phyloP scores from a whole-genome alignment of 2,888 invertebrate genomes.

The Uloborus plumipes region DNA sequence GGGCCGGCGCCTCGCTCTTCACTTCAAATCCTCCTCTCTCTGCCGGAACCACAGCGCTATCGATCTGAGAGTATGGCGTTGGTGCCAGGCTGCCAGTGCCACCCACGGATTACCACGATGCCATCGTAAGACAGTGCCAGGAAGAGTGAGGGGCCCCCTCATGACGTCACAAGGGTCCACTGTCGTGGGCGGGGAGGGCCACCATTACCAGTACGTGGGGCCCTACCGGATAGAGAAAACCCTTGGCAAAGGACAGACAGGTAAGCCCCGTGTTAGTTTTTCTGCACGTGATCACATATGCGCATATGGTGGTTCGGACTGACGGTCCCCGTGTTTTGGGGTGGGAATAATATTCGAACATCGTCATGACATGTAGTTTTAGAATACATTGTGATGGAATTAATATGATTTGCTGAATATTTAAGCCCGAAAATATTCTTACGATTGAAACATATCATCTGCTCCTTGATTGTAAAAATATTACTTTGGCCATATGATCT shows the following conservation, averaged over 20 bases:
- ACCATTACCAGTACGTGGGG: constrained; percentile 87
- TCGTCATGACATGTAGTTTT: too few relatives aligned
- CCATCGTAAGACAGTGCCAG: constrained; percentile 22
- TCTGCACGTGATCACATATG: constrained; percentile 28
- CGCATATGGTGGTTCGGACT: constrained; percentile 24
- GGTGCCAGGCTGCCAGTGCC: constrained; percentile 22
- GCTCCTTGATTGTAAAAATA: too few relatives aligned
- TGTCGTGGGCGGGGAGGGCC: constrained; percentile 52
- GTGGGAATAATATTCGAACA: too few relatives aligned
- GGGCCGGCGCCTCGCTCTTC: not conserved
- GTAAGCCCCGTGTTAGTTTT: constrained; percentile 76
- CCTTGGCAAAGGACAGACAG: constrained; percentile 99
- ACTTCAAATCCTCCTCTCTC: constrained; percentile 14
- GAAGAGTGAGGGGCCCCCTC: constrained; percentile 46
- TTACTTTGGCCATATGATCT: too few relatives aligned
- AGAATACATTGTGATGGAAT: too few relatives aligned
- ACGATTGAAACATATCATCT: too few relatives aligned
- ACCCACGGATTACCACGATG: constrained; percentile 37
- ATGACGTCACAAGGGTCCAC: constrained; percentile 59
- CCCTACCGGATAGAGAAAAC: constrained; percentile 99
- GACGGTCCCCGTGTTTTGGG: too few relatives aligned
- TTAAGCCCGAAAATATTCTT: too few relatives aligned
- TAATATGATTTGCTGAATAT: too few relatives aligned
- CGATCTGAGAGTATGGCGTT: constrained; percentile 14
- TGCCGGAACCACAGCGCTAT: constrained; percentile 10